A percentile compares a stretch with the other conserved stretches of the same genome.
These are phyloP conservation scores for Tachina fera DNA, from an alignment of 2,888 invertebrate species.

Conservation along the genomic window DNA sequence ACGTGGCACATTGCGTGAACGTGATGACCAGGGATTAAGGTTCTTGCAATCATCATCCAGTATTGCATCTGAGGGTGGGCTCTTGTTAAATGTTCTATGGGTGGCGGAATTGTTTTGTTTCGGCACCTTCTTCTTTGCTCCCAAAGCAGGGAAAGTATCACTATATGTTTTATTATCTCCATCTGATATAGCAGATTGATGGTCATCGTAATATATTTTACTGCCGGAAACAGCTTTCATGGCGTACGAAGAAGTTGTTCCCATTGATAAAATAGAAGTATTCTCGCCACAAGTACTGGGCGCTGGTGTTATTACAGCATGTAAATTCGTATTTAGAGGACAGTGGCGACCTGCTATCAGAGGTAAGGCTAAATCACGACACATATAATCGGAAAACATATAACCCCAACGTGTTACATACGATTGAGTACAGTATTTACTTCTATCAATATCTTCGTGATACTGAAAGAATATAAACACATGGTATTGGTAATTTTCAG, in stretches of 20 bases:
- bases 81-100: slow-evolving; percentile 1
- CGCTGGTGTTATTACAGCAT: slow-evolving; percentile 70
- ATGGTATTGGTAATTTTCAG: background rate
- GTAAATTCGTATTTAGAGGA: slow-evolving; percentile 75
- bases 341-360: slow-evolving; percentile 82
- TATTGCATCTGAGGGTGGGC: slow-evolving; percentile 24
- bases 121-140: slow-evolving; percentile 48
- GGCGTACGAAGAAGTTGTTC: slow-evolving; percentile 71
- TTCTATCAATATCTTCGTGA: slow-evolving; percentile 81
- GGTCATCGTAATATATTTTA: slow-evolving; percentile 74
- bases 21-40: slow-evolving; percentile 74
- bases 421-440: slow-evolving; percentile 83
- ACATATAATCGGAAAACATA: slow-evolving; percentile 83
- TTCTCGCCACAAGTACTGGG: slow-evolving; percentile 66
- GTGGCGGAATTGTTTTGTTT: background rate
- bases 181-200: slow-evolving; percentile 68
- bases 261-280: slow-evolving; percentile 72
- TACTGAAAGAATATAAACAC: slow-evolving; percentile 76
- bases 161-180: slow-evolving; percentile 33
- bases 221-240: slow-evolving; percentile 73
- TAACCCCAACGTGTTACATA: slow-evolving; percentile 83
- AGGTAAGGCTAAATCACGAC: slow-evolving; percentile 81
- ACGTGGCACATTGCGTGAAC: slow-evolving; percentile 73
- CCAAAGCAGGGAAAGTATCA: slow-evolving; percentile 65
- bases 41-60: slow-evolving; percentile 60